Evolutionary conservation across 2,888 invertebrate species (phyloP).

Genomic region (Cordilura impudica): DNA sequence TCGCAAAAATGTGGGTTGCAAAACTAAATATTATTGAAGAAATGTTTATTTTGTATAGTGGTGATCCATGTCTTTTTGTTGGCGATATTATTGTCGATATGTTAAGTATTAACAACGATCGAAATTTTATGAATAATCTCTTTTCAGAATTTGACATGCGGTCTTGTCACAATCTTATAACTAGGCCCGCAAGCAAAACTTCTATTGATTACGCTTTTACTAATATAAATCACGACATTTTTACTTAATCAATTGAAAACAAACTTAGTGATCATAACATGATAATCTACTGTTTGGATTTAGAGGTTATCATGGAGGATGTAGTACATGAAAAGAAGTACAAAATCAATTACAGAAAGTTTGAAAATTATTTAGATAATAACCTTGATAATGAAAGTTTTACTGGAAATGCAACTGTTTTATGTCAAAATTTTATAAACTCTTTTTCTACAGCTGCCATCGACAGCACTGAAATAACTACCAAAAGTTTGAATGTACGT

Average conservation of each 20-base stretch:
- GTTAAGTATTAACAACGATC: too few relatives aligned
- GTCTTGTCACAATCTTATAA: background rate
- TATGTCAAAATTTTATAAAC: too few relatives aligned
- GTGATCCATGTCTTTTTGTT: background rate
- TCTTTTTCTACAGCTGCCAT: background rate
- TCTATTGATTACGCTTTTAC: background rate
- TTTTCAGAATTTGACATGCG: background rate
- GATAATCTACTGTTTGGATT: too few relatives aligned
- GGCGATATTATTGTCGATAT: background rate
- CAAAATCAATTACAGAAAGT: background rate
- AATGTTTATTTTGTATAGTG: background rate
- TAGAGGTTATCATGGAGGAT: too few relatives aligned
- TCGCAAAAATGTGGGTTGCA: slow-evolving; percentile 9
- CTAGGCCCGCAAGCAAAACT: too few relatives aligned
- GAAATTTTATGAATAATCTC: too few relatives aligned
- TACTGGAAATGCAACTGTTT: background rate
- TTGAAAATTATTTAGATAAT: background rate
- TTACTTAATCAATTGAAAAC: background rate
- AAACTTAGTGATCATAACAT: too few relatives aligned
- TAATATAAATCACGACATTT: background rate
- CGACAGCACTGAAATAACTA: too few relatives aligned
- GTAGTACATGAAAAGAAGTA: background rate
- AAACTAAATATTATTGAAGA: background rate
- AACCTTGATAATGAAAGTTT: background rate
- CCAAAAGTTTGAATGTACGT: too few relatives aligned